Evolutionary conservation across 2,797 vertebrate species (phyloP).

Genomic region (Anableps anableps): DNA sequence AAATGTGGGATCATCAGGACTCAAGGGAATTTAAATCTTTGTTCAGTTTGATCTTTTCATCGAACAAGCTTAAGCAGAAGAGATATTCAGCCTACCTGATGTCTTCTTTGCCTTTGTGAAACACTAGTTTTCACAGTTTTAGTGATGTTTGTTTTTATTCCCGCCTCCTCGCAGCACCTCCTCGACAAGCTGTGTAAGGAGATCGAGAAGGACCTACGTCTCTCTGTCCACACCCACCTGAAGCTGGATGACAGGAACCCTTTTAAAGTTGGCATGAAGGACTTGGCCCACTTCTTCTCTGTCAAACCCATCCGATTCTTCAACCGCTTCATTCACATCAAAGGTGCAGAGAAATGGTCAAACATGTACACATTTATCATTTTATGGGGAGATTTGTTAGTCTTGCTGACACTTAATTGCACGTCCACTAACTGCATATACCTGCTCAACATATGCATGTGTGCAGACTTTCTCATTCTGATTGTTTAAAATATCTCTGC

Average conservation of each 20-base stretch:
- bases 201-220: conserved; percentile 97
- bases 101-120: not conserved
- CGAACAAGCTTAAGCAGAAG: not conserved
- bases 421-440: not conserved
- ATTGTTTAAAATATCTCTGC: not conserved
- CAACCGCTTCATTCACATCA: conserved; percentile 96
- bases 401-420: not conserved
- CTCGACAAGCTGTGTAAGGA: conserved; percentile 98
- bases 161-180: conserved; percentile 82
- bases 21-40: not conserved
- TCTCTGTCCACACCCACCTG: conserved; percentile 97
- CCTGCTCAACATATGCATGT: not conserved
- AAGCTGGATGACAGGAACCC: conserved; percentile 98
- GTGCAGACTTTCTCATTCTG: not conserved
- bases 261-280: conserved; percentile 97
- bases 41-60: not conserved
- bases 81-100: not conserved
- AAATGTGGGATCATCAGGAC: not conserved
- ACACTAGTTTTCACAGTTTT: not conserved
- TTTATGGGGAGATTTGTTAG: not conserved
- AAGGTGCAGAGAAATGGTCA: conserved; percentile 81
- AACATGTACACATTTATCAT: not conserved
- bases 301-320: conserved; percentile 97
- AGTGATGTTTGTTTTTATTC: not conserved
- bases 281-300: conserved; percentile 95